Base-by-base conservation (phyloP, 2,888 invertebrate species). In the Automeris io region DNA sequence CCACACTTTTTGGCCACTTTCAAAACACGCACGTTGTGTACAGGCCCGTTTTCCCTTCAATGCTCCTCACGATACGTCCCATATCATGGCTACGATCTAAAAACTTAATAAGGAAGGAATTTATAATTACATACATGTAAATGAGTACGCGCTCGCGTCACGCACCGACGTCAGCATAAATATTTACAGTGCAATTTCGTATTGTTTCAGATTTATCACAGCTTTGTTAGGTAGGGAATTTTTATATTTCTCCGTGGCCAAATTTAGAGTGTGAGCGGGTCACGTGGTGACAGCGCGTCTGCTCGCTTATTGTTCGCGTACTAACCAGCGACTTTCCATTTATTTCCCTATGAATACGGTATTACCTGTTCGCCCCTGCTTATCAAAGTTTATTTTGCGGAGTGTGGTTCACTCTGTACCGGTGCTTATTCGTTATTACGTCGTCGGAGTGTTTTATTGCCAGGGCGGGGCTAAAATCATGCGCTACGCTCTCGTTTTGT, bases 311-410 rank as follows among this genome's bases (percentile, higher is more conserved):
- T 82, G 85, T 82, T 81, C 77, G 67, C 72, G 71, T 81, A 75
- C 83, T 85, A 83, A 78, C 85, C 80, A 72, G 73, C 79, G 85
- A 85, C 86, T 86, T 86, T 83, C 85, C 86, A 86, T 86, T 86
- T 86, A 86, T 86, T 86, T 86, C 86, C 85, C 85, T 86, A 86
- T 86, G 86, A 86, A 86, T 86, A 86, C 85, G 86, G 85, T 86
- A 86, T 86, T 85, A 86, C 86, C 85, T 85, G 80, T 76, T 83
- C 83, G 80, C 81, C 83, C 79, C 72, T 83, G 85, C 86, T 86
- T 86, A 86, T 86, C 85, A 86, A 86, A 86, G 80, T 85, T 86
- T 86, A 86, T 86, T n/a, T 86, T 85, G 82, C 86, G 81, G 80
- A 85, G 77, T 86, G 82, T 78, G 85, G 83, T 81, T 86, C 82